Conservation (phyloP, 2,113 vertebrate species). For the Gobius niger region DNA sequence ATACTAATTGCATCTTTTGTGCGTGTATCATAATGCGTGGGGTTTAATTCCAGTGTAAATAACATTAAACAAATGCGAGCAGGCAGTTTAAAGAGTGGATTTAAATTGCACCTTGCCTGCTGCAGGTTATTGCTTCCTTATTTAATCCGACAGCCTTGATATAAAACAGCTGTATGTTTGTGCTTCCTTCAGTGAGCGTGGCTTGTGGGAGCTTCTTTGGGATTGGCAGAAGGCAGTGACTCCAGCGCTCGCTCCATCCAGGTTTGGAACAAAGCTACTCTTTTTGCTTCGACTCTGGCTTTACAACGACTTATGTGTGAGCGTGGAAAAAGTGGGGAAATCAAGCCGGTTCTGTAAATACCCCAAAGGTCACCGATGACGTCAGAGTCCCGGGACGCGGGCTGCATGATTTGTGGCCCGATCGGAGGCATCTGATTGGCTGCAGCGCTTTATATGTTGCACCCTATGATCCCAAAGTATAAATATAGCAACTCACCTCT, state of each 20-base stretch:
- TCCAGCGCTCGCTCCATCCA: slow-evolving; percentile 50
- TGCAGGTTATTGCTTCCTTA: slow-evolving; percentile 61
- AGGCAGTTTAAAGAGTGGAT: slow-evolving; percentile 20
- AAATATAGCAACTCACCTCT: slow-evolving; percentile 34
- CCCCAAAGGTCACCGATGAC: slow-evolving; percentile 74
- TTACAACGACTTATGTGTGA: slow-evolving; percentile 72
- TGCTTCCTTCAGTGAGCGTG: slow-evolving; percentile 47
- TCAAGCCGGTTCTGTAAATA: slow-evolving; percentile 74
- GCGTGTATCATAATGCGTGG: too few relatives aligned
- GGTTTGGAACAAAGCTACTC: slow-evolving; percentile 70
- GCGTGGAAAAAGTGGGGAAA: slow-evolving; percentile 70
- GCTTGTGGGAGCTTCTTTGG: slow-evolving; percentile 57
- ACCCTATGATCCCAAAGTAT: slow-evolving; percentile 57
- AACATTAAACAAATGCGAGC: slow-evolving; percentile 23
- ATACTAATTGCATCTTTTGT: too few relatives aligned
- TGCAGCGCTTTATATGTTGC: slow-evolving; percentile 55
- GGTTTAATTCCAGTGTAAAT: neutral
- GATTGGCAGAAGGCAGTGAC: slow-evolving; percentile 65
- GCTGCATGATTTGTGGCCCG: slow-evolving; percentile 48
- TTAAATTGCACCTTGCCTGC: slow-evolving; percentile 26
- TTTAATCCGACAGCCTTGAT: slow-evolving; percentile 72
- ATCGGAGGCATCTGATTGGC: slow-evolving; percentile 51
- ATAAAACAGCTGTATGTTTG: slow-evolving; percentile 71
- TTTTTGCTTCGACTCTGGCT: slow-evolving; percentile 64
- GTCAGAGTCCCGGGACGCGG: slow-evolving; percentile 56